Conservation (phyloP, 2,113 vertebrate genomes). For the Triplophysa dalaica region DNA sequence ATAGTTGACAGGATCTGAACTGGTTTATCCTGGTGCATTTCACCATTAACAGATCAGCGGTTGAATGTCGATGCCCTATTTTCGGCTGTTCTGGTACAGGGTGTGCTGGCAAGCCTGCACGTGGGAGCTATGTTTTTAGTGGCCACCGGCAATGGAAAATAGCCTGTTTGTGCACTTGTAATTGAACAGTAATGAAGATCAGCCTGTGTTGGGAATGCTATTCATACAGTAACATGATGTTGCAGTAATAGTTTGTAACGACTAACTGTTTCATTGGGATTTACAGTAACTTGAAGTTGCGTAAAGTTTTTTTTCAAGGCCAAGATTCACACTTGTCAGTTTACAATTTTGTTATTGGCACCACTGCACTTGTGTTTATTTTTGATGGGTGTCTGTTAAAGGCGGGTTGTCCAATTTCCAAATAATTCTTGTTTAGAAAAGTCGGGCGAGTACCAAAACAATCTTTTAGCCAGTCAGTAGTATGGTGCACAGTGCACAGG, state of each 20-base stretch:
- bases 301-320: background rate
- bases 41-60: background rate
- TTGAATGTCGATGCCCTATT: conserved; percentile 24
- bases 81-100: conserved; percentile 21
- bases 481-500: no score
- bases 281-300: background rate
- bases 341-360: background rate
- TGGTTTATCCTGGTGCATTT: conserved; percentile 4
- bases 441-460: no score
- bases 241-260: background rate
- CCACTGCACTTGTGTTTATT: background rate
- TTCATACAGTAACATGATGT: background rate
- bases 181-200: background rate
- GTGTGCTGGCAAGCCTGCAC: conserved; percentile 9
- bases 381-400: background rate
- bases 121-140: conserved; percentile 2
- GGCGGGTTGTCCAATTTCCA: no score
- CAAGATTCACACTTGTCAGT: background rate
- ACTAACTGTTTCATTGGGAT: background rate
- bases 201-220: background rate
- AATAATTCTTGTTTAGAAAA: no score
- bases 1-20: background rate
- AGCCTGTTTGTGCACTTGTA: background rate
- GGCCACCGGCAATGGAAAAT: conserved; percentile 21
- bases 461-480: no score